Evolutionary conservation across 35 echinoderm and acorn worm genomes (phyloP), one percentile per base, ranked within the genome.

Genomic region (Diadema setosum): DNA sequence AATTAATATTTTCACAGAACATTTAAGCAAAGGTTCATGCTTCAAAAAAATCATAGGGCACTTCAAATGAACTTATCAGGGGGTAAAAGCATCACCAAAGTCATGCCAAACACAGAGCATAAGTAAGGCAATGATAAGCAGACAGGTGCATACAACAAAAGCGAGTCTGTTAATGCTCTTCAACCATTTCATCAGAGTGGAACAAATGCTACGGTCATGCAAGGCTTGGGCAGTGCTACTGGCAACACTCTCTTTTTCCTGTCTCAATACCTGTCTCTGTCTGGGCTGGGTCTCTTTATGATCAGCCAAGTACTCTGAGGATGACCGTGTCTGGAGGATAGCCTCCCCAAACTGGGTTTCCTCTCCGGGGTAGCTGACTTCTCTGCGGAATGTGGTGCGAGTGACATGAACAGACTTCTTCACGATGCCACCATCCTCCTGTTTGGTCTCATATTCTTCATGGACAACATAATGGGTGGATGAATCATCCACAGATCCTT

Each of bases 381-480:
- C 70, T 43, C 70, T 36, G 1, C 70, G 70, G 70, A 76, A 76
- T 76, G 70, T 76, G n/a, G 70, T 76, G 39, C 70, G 70, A 43
- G 70, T 76, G 70, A 76, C 70, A 14, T 76, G 70, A 9, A 76
- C 70, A 24, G 70, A 76, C 43, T 76, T 76, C 70, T 76, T 76
- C 33, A 76, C 70, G 25, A 76, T 40, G 33, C 70, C 70, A 40
- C 70, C 70, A 12, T 42, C 70, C 43, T 76, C 70, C 43, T 76
- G 70, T 76, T 76, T 76, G 70, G 70, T 76, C 39, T 76, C 70
- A 43, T 14, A 76, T 23, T 76, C 33, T 40, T 76, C 70, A 20
- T 76, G 70, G 23, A 35, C 36, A 5, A 20, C 70, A 41, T 33
- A 25, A 43, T 76, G 70, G n/a, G 35, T 43, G 36, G 70, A 76